Percentiles rank a stretch among this genome's conserved stretches.
Evolutionary conservation across 2,888 invertebrate species (phyloP).

Genomic region (Opisthograptis luteolata): DNA sequence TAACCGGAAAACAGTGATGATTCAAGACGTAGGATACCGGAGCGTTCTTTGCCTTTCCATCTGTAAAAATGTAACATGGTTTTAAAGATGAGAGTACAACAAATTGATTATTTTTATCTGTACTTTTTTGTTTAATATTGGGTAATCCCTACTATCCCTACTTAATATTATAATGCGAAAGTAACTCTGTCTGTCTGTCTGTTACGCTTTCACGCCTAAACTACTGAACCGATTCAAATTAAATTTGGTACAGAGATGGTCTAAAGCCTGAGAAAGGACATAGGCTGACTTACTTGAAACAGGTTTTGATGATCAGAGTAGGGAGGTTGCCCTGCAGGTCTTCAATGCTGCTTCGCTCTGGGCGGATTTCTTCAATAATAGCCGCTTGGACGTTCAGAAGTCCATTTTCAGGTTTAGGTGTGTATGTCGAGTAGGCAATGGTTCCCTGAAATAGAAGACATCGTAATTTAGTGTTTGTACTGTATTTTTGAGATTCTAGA

Average conservation of each 20-base stretch:
- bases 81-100: too few species aligned
- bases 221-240: too few species aligned
- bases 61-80: conserved; percentile 59
- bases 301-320: conserved; percentile 86
- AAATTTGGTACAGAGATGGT: too few species aligned
- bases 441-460: conserved; percentile 77
- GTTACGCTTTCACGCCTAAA: too few species aligned
- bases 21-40: conserved; percentile 86
- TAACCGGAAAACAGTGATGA: conserved; percentile 87
- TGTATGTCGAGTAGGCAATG: conserved; percentile 86
- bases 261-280: too few species aligned
- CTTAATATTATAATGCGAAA: too few species aligned
- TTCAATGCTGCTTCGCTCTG: conserved; percentile 86
- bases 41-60: conserved; percentile 85
- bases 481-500: too few species aligned
- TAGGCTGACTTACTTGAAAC: conserved; percentile 83
- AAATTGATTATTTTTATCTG: too few species aligned
- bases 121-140: too few species aligned
- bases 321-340: conserved; percentile 87
- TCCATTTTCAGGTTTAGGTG: conserved; percentile 82
- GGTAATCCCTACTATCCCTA: too few species aligned
- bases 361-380: conserved; percentile 86
- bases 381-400: conserved; percentile 86
- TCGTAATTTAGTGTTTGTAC: neutral
- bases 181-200: too few species aligned